Conservation (phyloP, 2,888 invertebrate genomes). For the Luffia ferchaultella region DNA sequence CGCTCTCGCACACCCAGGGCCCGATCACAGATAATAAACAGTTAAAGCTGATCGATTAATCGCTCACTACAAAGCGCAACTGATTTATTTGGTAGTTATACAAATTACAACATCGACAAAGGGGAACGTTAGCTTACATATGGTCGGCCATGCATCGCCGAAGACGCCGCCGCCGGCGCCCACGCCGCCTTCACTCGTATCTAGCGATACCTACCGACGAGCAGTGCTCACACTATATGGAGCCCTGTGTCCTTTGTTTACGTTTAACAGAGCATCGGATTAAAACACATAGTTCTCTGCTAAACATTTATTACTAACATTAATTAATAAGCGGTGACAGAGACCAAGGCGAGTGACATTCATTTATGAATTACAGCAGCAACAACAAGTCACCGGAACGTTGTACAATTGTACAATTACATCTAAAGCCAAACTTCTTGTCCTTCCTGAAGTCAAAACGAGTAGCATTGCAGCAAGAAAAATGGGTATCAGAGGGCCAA, state of each 20-base stretch:
- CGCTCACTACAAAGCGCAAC: not conserved
- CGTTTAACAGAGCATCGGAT: slow-evolving; percentile 4
- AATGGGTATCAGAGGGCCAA: too few species aligned
- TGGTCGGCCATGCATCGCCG: slow-evolving; percentile 3
- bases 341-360: too few species aligned
- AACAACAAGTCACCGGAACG: too few species aligned
- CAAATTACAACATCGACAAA: not conserved
- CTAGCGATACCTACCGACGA: slow-evolving; percentile 5
- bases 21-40: too few species aligned
- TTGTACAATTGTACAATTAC: too few species aligned
- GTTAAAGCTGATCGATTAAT: not conserved
- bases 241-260: slow-evolving; percentile 7
- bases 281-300: slow-evolving; percentile 7
- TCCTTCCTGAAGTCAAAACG: too few species aligned
- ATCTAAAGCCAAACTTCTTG: too few species aligned
- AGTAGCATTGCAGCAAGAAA: too few species aligned
- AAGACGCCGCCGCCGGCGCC: slow-evolving; percentile 10
- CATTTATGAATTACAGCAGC: too few species aligned
- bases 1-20: not conserved
- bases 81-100: not conserved
- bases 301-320: too few species aligned
- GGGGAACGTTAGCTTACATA: not conserved
- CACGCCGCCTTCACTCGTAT: too few species aligned
- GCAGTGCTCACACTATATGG: slow-evolving; percentile 7
- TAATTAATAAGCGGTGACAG: too few species aligned